These are phyloP conservation scores for Coptotermes formosanus DNA, from an alignment of 1,140 invertebrate species.

Conservation along the genomic window DNA sequence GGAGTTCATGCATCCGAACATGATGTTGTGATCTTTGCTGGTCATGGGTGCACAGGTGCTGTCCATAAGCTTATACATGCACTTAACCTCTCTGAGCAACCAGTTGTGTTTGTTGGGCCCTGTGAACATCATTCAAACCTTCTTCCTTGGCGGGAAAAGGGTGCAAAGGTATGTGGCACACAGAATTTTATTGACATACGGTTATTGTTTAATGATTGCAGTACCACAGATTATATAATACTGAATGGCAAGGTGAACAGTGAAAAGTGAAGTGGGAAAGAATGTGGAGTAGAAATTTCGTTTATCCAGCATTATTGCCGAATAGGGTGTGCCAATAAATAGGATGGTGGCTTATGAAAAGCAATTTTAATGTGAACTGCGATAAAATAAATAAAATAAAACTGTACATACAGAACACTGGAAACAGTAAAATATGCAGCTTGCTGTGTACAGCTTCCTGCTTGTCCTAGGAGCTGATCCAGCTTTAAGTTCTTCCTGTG, in stretches of 20 bases:
- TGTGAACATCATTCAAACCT: slow-evolving; percentile 84
- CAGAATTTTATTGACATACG: slow-evolving; percentile 26
- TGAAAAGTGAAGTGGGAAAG: not conserved
- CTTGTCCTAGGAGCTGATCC: too few species aligned
- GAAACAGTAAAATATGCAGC: too few species aligned
- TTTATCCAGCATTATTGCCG: not conserved
- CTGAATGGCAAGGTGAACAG: too few species aligned
- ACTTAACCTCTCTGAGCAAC: slow-evolving; percentile 59
- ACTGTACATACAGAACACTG: too few species aligned
- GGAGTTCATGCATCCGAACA: slow-evolving; percentile 78
- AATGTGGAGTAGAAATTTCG: not conserved
- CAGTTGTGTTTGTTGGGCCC: slow-evolving; percentile 78
- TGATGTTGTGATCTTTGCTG: slow-evolving; percentile 79
- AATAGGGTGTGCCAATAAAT: too few species aligned
- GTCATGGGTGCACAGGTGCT: slow-evolving; percentile 71
- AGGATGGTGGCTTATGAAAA: too few species aligned
- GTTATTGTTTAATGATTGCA: not conserved
- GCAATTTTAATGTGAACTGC: too few species aligned
- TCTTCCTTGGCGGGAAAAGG: slow-evolving; percentile 78
- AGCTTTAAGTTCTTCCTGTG: too few species aligned
- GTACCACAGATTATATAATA: not conserved
- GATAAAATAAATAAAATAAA: too few species aligned
- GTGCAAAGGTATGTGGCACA: slow-evolving; percentile 63
- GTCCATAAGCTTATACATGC: slow-evolving; percentile 68
- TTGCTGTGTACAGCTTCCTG: too few species aligned